Evolutionary conservation across 2,888 invertebrate species (phyloP), one percentile per base, ranked within the genome.

Genomic region (Xylocampa areola): DNA sequence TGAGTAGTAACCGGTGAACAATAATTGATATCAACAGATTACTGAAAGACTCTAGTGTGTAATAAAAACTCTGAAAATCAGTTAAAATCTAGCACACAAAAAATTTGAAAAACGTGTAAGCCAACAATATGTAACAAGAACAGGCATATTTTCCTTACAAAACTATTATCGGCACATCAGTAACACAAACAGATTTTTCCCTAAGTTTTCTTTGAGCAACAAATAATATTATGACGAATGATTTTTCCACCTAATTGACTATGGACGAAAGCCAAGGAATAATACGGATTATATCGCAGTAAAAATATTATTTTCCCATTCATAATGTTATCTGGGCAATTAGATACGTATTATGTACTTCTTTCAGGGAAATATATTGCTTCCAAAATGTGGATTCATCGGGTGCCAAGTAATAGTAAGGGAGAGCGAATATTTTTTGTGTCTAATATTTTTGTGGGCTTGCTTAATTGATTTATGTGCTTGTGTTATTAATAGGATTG

Each of bases 371-470:
- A 17, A 30, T 41, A 53, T 57, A 68, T 50, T 32, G 11, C 51
- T 57, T 35, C 8, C 65, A 76, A 27, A 47, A 73, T 73, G 73
- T 76, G 73, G 73, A 65, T 73, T 5, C 73, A 76, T 30, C 73
- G 73, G 10, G 62, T 73, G 57, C 73, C 73, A 53, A 73, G 72
- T 71, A 67, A 67, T 6, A 67, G 72, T 67, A 66, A 66, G 65
- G 4, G 10, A 37, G 8, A 36, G 10, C 39, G 53, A 40, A 53
- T 19, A 23, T 48, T 49, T 32, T 29, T 36, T 25, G 21, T 27
- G 5, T 37, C 14, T 3, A 13, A 23, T 23, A 23, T 10, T 44
- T 33, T 2, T 11, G 21, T 37, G 7, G 37, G 5, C 6, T 32
- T 13, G 8, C 5, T 7, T 6, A 8, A 13, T 32, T 13, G 4